phyloP scores from a whole-genome alignment of 2,113 vertebrate genomes.

The Laticauda colubrina region DNA sequence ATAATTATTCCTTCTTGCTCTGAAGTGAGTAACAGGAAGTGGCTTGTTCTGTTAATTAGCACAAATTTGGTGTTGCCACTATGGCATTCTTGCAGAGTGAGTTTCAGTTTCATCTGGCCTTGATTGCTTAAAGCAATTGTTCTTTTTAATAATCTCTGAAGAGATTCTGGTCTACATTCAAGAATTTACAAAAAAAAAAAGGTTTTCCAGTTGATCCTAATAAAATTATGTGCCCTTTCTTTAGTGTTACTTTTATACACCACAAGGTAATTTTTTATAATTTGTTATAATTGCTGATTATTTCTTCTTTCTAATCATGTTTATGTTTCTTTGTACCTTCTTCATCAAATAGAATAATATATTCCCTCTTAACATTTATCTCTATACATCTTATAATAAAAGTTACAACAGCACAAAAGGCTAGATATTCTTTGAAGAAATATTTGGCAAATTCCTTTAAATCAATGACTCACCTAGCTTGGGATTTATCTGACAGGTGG shows the following conservation, averaged over 20 bases:
- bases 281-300: not conserved
- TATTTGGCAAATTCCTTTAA: not conserved
- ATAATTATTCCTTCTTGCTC: conserved; percentile 18
- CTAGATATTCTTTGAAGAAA: not conserved
- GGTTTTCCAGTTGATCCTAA: not conserved
- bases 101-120: conserved; percentile 36
- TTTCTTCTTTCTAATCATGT: not conserved
- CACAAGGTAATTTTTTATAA: not conserved
- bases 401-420: not conserved
- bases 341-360: not conserved
- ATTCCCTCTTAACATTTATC: not conserved
- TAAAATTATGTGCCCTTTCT: not conserved
- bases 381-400: not conserved
- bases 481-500: not conserved
- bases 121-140: not conserved
- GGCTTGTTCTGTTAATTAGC: conserved; percentile 41
- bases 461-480: no score
- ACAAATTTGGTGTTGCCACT: conserved; percentile 18
- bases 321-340: not conserved
- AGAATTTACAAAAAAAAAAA: not conserved
- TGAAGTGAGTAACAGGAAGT: conserved; percentile 64
- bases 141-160: not conserved
- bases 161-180: not conserved
- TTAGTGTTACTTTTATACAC: not conserved
- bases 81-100: conserved; percentile 47